These are phyloP conservation scores for Melanotaenia nigrans DNA, from an alignment of 2,797 vertebrate species.

Conservation along the genomic window DNA sequence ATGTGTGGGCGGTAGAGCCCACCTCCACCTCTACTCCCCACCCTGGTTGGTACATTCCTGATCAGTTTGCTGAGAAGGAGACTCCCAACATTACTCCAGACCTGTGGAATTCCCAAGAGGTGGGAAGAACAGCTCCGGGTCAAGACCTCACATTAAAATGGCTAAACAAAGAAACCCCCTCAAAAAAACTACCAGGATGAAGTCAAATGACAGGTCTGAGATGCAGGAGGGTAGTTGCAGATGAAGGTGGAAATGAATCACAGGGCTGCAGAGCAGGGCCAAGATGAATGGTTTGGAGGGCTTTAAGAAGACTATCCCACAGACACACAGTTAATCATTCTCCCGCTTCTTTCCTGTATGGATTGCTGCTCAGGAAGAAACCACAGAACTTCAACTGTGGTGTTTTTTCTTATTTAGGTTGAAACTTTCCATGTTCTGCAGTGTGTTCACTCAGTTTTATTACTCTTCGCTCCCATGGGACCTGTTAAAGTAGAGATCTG, in stretches of 20 bases:
- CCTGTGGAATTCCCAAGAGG: conserved; percentile 80
- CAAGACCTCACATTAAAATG: conserved; percentile 71
- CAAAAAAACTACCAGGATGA: conserved; percentile 52
- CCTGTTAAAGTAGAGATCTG: conserved; percentile 58
- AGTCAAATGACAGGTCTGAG: conserved; percentile 64
- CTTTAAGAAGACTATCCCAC: conserved; percentile 56
- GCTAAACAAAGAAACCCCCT: conserved; percentile 53
- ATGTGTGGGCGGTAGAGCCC: conserved; percentile 54
- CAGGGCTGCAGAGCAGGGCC: conserved; percentile 33
- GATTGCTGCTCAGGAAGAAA: conserved; percentile 30
- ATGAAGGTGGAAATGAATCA: conserved; percentile 73
- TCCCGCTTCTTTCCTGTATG: conserved; percentile 46
- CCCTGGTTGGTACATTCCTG: conserved; percentile 78
- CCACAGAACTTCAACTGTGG: conserved; percentile 67
- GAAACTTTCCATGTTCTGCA: conserved; percentile 68
- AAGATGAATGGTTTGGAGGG: conserved; percentile 54
- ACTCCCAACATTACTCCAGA: conserved; percentile 78
- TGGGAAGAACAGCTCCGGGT: conserved; percentile 69
- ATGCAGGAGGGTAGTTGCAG: conserved; percentile 54
- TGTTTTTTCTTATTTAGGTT: conserved; percentile 46
- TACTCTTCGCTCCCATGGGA: conserved; percentile 47
- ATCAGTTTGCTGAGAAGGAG: conserved; percentile 80
- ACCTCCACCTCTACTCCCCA: conserved; percentile 59
- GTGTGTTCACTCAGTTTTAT: conserved; percentile 67
- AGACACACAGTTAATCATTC: conserved; percentile 65